Percentiles rank a stretch among this genome's conserved stretches.
Evolutionary conservation across 2,888 invertebrate species (phyloP).

Genomic region (Apodemia mormo): DNA sequence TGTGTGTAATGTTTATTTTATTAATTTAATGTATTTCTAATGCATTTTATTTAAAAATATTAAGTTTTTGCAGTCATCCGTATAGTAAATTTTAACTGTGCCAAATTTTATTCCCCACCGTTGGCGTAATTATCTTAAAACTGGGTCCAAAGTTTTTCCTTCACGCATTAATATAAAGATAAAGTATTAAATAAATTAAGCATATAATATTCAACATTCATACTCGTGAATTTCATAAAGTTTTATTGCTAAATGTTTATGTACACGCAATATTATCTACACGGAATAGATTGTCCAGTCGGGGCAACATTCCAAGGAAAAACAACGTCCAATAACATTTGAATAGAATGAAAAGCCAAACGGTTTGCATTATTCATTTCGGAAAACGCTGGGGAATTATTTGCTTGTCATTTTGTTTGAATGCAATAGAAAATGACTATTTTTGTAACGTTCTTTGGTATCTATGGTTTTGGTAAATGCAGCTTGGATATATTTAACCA

Average conservation of each 20-base stretch:
- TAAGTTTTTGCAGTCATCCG: too few species aligned
- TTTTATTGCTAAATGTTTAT: conserved; percentile 13
- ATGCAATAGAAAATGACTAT: background rate
- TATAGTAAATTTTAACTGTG: too few species aligned
- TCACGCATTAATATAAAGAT: too few species aligned
- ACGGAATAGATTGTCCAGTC: conserved; percentile 50
- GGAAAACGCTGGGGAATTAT: conserved; percentile 13
- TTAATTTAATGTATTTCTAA: too few species aligned
- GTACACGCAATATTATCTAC: conserved; percentile 15
- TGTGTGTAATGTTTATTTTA: too few species aligned
- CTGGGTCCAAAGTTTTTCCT: too few species aligned
- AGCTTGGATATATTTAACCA: too few species aligned
- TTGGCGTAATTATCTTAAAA: too few species aligned
- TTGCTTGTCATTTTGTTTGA: conserved; percentile 13
- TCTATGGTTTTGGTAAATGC: too few species aligned
- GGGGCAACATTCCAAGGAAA: conserved; percentile 69
- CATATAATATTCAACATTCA: background rate
- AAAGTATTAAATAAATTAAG: background rate
- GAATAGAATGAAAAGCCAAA: conserved; percentile 71
- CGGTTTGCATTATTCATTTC: conserved; percentile 65
- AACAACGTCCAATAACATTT: conserved; percentile 65
- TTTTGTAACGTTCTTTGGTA: background rate
- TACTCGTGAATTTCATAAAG: background rate
- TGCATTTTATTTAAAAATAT: too few species aligned
- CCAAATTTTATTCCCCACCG: too few species aligned